Base-by-base conservation (phyloP, 2,797 vertebrate genomes). In the Decapterus maruadsi region DNA sequence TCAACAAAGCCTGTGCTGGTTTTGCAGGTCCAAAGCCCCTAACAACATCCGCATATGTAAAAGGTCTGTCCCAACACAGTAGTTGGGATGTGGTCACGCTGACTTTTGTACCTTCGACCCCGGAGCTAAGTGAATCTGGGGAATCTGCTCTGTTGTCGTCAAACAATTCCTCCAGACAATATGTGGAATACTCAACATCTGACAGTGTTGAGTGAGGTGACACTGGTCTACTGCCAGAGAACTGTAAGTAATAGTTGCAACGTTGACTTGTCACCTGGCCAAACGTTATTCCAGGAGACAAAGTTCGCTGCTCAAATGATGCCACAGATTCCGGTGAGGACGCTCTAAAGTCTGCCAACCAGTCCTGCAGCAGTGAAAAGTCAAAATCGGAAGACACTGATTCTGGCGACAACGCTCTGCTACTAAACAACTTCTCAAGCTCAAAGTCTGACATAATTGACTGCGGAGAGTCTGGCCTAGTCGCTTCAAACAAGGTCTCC, bases 31-130 rank as follows among this genome's bases (percentile, higher is more conserved):
- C 11, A 17, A 51, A 11, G 12, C 78, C 48, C 16, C 8, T 26
- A 1, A 77, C 51, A 26, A 82, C 50, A n/a, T 88, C 73, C 65
- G 84, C 76, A 82, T 83, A 78, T 3, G 81, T 74, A 10, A 84
- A 12, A 56, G 53, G 0, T 65, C 12, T 84, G 10, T 9, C 1
- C 14, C 8, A 2, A 1, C 20, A 2, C 0, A 29, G 0, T 1
- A 38, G 0, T 8, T 22, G 6, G 0, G 5, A 2, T 26, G 42
- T 0, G 20, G 11, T 38, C 1, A 22, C 4, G 48, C 14, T 2
- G 11, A 22, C 0, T 4, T 1, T 0, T 7, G 20, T 9, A 1
- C 55, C 14, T 19, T 72, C 67, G 17, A n/a, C 19, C 2, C 10
- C 17, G 6, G 3, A 62, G 26, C 6, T 4, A 22, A 48, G 13